Percentiles rank a stretch among this genome's conserved stretches.
These are phyloP conservation scores for Hypomecis atomaria DNA, from an alignment of 2,888 invertebrate genomes.

Conservation along the genomic window DNA sequence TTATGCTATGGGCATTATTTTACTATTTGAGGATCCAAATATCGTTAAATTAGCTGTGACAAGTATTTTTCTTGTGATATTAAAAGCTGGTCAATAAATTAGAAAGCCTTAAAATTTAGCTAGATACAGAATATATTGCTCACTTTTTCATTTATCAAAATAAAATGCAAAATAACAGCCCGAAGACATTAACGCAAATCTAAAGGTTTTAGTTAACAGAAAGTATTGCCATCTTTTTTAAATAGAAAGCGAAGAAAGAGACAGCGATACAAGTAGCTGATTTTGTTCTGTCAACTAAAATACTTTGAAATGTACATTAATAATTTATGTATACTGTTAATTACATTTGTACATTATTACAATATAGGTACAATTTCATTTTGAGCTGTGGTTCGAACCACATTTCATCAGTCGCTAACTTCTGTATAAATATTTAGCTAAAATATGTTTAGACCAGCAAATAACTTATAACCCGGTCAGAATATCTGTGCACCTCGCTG, in stretches of 20 bases:
- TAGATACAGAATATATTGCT: constrained; percentile 4
- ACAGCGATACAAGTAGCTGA: background rate
- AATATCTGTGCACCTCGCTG: too few species aligned
- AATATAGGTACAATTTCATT: constrained; percentile 40
- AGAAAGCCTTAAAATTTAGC: constrained; percentile 9
- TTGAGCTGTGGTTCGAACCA: constrained; percentile 53
- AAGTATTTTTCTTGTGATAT: background rate
- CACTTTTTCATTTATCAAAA: constrained; percentile 34
- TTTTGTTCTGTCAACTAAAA: constrained; percentile 1
- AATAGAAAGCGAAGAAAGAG: background rate
- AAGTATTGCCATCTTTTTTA: background rate
- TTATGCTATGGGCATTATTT: background rate
- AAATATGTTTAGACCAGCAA: constrained; percentile 5
- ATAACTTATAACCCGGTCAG: too few species aligned
- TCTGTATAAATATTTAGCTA: constrained; percentile 3
- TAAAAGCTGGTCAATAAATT: background rate
- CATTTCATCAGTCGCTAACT: constrained; percentile 42
- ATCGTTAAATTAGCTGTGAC: background rate
- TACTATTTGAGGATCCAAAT: too few species aligned
- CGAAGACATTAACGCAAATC: constrained; percentile 29
- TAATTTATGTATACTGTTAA: constrained; percentile 36
- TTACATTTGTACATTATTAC: constrained; percentile 52
- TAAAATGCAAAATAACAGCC: constrained; percentile 43
- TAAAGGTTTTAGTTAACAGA: background rate
- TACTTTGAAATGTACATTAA: constrained; percentile 2